Evolutionary conservation across 2,113 vertebrate species (phyloP).

Genomic region (Rhodinocichla rosea): DNA sequence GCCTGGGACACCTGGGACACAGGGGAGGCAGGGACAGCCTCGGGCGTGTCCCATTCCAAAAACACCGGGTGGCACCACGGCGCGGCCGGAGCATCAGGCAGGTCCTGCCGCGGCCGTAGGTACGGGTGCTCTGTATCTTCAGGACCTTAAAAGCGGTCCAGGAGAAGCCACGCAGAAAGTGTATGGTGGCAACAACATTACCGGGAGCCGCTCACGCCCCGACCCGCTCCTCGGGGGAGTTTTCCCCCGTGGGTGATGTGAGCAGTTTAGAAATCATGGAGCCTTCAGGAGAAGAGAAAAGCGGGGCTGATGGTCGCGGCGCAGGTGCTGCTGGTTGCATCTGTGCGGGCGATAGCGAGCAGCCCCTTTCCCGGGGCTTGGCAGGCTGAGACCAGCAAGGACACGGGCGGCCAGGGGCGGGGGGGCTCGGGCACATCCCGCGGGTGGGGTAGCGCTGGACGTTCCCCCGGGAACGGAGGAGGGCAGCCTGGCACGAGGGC

Average conservation of each 20-base stretch:
- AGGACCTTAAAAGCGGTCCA: not conserved
- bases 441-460: not conserved
- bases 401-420: not conserved
- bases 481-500: not conserved
- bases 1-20: not conserved
- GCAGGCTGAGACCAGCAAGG: not conserved
- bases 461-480: not conserved
- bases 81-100: not conserved
- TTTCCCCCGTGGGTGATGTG: not conserved
- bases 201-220: not conserved
- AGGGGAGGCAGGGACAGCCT: not conserved
- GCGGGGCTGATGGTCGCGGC: too few relatives aligned
- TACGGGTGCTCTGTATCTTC: too few relatives aligned
- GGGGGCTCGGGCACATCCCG: not conserved
- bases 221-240: not conserved
- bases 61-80: not conserved
- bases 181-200: not conserved
- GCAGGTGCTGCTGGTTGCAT: not conserved
- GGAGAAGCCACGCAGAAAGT: not conserved
- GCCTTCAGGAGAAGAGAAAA: not conserved
- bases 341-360: not conserved
- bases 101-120: not conserved
- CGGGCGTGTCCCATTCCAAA: not conserved
- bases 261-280: not conserved
- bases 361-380: not conserved